phyloP scores from a whole-genome alignment of 2,797 vertebrate species.

The Danio kyathit region DNA sequence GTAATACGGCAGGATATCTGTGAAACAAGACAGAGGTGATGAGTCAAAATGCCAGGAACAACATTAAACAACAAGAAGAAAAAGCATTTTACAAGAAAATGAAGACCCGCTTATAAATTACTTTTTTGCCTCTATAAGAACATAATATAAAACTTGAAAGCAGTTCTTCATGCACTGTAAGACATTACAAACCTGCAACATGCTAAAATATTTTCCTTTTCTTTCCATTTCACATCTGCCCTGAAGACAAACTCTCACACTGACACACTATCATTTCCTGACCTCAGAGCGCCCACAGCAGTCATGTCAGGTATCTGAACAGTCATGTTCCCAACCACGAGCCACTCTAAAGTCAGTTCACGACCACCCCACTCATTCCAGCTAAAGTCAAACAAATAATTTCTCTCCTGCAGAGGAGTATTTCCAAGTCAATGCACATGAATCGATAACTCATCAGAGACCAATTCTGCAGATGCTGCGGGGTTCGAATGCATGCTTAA shows the following conservation, averaged over 20 bases:
- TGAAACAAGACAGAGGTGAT: not conserved
- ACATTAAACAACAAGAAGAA: not conserved
- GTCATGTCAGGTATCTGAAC: not conserved
- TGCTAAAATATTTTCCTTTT: not conserved
- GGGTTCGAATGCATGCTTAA: not conserved
- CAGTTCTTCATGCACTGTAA: not conserved
- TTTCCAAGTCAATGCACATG: not conserved
- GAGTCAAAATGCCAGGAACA: constrained; percentile 11
- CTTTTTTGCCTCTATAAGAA: not conserved
- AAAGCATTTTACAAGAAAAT: not conserved
- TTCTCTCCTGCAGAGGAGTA: not conserved
- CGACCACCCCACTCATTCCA: not conserved
- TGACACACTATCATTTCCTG: not conserved
- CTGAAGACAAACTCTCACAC: not conserved
- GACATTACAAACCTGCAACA: not conserved
- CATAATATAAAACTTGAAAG: not conserved
- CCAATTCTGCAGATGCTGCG: not conserved
- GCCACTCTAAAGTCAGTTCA: not conserved
- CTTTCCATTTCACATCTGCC: not conserved
- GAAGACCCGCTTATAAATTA: not conserved
- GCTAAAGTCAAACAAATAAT: not conserved
- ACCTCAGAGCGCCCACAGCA: not conserved
- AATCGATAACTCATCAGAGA: not conserved
- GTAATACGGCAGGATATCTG: constrained; percentile 93
- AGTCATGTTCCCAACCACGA: not conserved